Evolutionary conservation across 2,888 invertebrate species (phyloP).

Genomic region (Mythimna loreyi): DNA sequence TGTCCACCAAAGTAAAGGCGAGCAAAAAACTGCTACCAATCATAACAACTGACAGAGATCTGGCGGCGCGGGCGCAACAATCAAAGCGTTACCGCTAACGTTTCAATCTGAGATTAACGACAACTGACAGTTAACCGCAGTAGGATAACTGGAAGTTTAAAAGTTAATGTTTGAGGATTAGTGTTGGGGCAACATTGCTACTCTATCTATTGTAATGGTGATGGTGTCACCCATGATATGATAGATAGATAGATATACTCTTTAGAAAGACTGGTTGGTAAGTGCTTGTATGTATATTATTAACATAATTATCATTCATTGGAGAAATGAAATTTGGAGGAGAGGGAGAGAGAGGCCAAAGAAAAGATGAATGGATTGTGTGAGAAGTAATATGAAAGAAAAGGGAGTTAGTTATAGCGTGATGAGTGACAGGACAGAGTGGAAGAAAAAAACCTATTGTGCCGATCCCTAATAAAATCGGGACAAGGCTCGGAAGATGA

Average conservation of each 20-base stretch:
- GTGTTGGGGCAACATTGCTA: conserved; percentile 10
- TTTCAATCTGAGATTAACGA: conserved; percentile 73
- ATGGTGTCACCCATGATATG: background rate
- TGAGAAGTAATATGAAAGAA: too few species aligned
- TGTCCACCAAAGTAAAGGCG: conserved; percentile 16
- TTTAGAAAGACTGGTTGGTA: conserved; percentile 2
- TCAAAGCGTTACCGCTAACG: conserved; percentile 70
- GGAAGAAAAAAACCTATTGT: too few species aligned
- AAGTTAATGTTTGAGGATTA: conserved; percentile 18
- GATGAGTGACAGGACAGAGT: too few species aligned
- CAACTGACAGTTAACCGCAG: conserved; percentile 57
- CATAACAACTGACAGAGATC: conserved; percentile 76
- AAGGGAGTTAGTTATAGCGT: too few species aligned
- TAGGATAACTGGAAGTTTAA: conserved; percentile 41
- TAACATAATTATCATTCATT: too few species aligned
- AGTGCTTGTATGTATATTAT: background rate
- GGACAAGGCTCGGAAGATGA: too few species aligned
- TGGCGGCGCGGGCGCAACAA: conserved; percentile 69
- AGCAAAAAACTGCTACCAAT: conserved; percentile 74
- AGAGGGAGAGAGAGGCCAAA: too few species aligned
- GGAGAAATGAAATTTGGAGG: too few species aligned
- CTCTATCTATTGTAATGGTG: background rate
- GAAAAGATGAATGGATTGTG: too few species aligned
- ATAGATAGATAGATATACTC: too few species aligned
- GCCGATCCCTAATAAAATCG: too few species aligned